These are phyloP conservation scores for Fukomys damarensis DNA, from an alignment of 2,113 vertebrate genomes.

Conservation along the genomic window DNA sequence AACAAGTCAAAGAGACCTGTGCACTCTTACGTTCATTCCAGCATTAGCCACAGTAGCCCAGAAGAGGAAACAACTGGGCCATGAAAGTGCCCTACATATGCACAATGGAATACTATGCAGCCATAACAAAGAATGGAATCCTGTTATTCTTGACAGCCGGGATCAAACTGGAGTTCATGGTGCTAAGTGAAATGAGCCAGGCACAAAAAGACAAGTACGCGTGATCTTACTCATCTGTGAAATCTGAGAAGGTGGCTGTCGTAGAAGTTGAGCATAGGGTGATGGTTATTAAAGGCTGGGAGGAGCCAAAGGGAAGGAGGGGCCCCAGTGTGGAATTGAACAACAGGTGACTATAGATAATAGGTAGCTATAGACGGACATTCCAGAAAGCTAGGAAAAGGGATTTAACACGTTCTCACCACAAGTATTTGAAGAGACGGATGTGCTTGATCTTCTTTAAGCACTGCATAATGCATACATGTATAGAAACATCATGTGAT, in stretches of 20 bases:
- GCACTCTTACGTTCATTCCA: background rate
- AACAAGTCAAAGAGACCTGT: background rate
- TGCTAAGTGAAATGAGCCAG: background rate
- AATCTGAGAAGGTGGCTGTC: background rate
- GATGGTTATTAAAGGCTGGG: too few species aligned
- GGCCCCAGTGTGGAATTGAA: too few species aligned
- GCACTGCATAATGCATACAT: background rate
- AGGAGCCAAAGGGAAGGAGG: background rate
- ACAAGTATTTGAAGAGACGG: background rate
- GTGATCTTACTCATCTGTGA: background rate
- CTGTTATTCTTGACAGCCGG: background rate
- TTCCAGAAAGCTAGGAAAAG: background rate
- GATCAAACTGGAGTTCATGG: background rate
- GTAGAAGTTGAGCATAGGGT: background rate
- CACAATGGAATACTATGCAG: background rate
- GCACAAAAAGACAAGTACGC: background rate
- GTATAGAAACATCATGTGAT: background rate
- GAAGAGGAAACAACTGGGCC: background rate
- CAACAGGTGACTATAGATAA: background rate
- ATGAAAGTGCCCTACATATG: background rate
- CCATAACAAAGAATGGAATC: background rate
- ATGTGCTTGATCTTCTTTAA: background rate
- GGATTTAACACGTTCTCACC: background rate
- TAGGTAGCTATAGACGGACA: too few species aligned
- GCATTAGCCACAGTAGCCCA: background rate